phyloP scores from a whole-genome alignment of 30 jellyfish, hydroid and myxozoan genomes.

The Phacellophora camtschatica region DNA sequence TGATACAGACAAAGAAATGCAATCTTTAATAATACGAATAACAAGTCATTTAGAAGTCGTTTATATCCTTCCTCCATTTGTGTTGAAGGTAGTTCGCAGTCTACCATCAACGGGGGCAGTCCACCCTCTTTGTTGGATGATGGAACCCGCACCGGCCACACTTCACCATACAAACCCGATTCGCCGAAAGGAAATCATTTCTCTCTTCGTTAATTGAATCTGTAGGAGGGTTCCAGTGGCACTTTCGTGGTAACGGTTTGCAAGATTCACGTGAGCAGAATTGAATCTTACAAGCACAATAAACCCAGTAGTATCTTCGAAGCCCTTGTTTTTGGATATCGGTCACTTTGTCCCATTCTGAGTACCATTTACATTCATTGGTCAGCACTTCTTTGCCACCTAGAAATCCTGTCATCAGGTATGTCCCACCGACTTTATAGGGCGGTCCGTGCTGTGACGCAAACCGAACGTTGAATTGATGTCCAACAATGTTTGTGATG shows the following conservation, averaged over 20 bases:
- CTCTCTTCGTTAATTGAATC: not conserved
- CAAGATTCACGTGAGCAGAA: conserved; percentile 43
- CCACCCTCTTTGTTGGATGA: conserved; percentile 16
- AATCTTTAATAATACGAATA: too few relatives aligned
- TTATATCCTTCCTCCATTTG: too few relatives aligned
- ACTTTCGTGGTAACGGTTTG: not conserved
- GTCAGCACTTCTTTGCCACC: conserved; percentile 9
- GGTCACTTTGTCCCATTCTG: conserved; percentile 36
- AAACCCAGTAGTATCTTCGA: conserved; percentile 58
- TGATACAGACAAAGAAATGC: too few relatives aligned
- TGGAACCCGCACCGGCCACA: conserved; percentile 45
- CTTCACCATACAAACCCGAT: conserved; percentile 51
- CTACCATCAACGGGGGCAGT: too few relatives aligned
- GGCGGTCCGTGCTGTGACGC: conserved; percentile 10
- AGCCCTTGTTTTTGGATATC: conserved; percentile 24
- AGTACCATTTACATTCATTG: conserved; percentile 57
- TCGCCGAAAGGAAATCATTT: conserved; percentile 41
- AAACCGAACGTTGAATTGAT: conserved; percentile 30
- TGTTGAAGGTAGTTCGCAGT: too few relatives aligned
- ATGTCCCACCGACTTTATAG: conserved; percentile 27
- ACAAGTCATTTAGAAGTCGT: too few relatives aligned
- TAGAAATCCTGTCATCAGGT: conserved; percentile 47
- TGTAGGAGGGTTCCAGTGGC: conserved; percentile 33
- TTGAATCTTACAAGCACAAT: conserved; percentile 35
- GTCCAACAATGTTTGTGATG: conserved; percentile 8